Conservation (phyloP, 2,113 vertebrate species). For the Garra rufa region DNA sequence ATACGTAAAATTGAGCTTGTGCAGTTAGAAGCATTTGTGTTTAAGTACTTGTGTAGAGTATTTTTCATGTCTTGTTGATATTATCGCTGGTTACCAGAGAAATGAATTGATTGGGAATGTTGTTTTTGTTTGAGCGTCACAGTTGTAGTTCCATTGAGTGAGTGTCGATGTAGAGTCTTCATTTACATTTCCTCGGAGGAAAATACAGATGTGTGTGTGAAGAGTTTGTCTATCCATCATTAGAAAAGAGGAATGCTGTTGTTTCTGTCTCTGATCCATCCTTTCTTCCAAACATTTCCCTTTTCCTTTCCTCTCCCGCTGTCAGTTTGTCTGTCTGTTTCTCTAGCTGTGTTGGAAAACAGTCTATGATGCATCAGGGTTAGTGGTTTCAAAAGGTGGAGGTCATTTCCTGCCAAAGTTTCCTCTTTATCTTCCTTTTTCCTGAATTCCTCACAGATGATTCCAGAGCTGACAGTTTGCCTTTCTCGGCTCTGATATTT, state of each 20-base stretch:
- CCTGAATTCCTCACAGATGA: constrained; percentile 72
- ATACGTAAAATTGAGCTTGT: not conserved
- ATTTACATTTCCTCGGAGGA: not conserved
- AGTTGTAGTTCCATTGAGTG: not conserved
- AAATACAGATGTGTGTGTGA: not conserved
- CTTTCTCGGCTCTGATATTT: not conserved
- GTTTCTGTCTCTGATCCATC: not conserved
- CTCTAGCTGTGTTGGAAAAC: constrained; percentile 61
- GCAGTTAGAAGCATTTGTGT: not conserved
- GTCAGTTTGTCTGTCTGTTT: constrained; percentile 43
- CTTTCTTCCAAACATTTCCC: not conserved
- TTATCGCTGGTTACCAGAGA: not conserved
- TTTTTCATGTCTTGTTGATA: constrained; percentile 1
- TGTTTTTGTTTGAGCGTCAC: not conserved
- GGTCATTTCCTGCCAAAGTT: constrained; percentile 80
- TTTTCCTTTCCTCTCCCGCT: not conserved
- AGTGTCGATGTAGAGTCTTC: not conserved
- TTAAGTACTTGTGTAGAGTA: not conserved
- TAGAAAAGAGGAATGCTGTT: not conserved
- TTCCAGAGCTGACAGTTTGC: constrained; percentile 31
- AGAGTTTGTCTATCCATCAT: not conserved
- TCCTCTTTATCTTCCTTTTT: constrained; percentile 82
- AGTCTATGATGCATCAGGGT: constrained; percentile 71
- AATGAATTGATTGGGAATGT: not conserved
- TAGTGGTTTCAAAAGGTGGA: constrained; percentile 73